Evolutionary conservation across 2,113 vertebrate species (phyloP), one percentile per base, ranked within the genome.

Genomic region (Chloebia gouldiae): DNA sequence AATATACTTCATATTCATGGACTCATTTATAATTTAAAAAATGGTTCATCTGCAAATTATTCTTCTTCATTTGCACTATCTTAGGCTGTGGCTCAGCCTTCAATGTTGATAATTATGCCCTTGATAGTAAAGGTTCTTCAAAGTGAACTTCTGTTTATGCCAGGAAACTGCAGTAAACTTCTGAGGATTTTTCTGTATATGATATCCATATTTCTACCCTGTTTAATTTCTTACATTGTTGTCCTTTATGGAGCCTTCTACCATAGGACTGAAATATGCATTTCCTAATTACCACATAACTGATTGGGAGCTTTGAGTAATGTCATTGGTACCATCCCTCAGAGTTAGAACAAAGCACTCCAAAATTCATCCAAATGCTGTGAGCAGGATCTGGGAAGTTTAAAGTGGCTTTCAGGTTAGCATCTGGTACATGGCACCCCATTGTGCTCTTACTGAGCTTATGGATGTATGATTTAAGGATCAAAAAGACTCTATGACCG

Each of bases 11-110:
- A 24, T 86, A 71, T 80, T 83, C 49, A 50, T 90, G 27, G 47
- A 71, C 40, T 95, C 50, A 92, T 96, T 93, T 93, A 93, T 93
- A 85, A 94, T 93, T 96, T 64, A 50, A 54, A 68, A 90, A 82
- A 68, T 44, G 10, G 28, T 89, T 95, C 53, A 57, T 92, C 61
- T 61, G 59, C 44, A 96, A 88, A 93, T 93, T 87, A 60, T 63
- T 82, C 10, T 75, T 92, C 56, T 73, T 86, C 33, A 33, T 70
- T 92, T 77, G 16, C 40, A 56, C 19, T 90, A 15, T 51, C 65
- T 86, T 87, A 87, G 44, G 6, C 54, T 84, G 68, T 50, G 6
- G 14, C 81, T 84, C 47, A 79, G n/a, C 59, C 37, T 57, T 88
- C 77, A 16, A 7, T 81, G 89, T 86, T 92, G 33, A 57, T 69